Percentiles rank a stretch among this genome's conserved stretches.
Conservation (phyloP, 2,888 invertebrate genomes). For the Rutpela maculata region DNA sequence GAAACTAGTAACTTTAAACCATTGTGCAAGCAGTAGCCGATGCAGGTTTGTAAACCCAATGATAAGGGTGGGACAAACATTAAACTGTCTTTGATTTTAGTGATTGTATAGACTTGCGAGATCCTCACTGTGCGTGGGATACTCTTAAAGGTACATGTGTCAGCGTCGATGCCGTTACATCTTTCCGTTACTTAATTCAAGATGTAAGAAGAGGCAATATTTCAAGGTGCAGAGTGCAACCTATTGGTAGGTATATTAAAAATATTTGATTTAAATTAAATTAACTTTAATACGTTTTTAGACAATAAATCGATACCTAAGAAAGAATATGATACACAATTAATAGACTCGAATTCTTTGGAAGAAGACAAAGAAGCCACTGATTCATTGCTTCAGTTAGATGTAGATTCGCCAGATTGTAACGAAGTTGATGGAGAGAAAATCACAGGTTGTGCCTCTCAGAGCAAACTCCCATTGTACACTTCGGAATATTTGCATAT, state of each 20-base stretch:
- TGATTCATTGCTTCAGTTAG: constrained; percentile 63
- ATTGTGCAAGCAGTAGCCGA: constrained; percentile 83
- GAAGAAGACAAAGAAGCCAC: constrained; percentile 53
- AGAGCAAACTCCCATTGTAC: constrained; percentile 81
- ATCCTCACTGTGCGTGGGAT: constrained; percentile 99
- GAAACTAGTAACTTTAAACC: constrained; percentile 88
- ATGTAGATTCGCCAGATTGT: constrained; percentile 67
- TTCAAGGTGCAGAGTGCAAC: constrained; percentile 73
- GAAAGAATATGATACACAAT: constrained; percentile 67
- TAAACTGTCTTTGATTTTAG: constrained; percentile 68
- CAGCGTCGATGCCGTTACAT: constrained; percentile 73
- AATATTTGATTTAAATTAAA: background rate
- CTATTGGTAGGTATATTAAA: constrained; percentile 56
- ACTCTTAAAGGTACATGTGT: constrained; percentile 77
- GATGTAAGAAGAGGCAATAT: constrained; percentile 84
- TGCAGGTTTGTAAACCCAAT: constrained; percentile 77
- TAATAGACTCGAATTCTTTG: constrained; percentile 57
- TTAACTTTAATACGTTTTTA: constrained; percentile 36
- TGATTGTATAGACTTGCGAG: constrained; percentile 93
- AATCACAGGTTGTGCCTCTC: constrained; percentile 68
- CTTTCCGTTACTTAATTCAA: constrained; percentile 77
- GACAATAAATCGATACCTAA: constrained; percentile 59
- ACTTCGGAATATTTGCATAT: constrained; percentile 88
- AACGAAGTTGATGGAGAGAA: constrained; percentile 64
- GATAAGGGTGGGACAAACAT: background rate